phyloP scores from a whole-genome alignment of 2,888 invertebrate genomes.

The Trichopria drosophilae region DNA sequence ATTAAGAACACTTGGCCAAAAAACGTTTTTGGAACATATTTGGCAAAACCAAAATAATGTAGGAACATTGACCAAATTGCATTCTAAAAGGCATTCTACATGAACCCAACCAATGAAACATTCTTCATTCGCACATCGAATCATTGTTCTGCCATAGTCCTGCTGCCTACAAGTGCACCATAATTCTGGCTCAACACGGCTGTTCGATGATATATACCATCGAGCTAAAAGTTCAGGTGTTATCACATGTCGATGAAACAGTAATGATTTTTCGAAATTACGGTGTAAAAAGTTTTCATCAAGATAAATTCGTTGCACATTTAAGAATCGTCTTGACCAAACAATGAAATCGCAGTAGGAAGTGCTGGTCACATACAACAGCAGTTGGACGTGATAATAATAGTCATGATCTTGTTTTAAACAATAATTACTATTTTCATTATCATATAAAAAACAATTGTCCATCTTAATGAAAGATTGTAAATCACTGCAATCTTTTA shows the following conservation, averaged over 20 bases:
- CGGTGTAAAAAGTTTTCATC: background rate
- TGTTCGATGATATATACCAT: background rate
- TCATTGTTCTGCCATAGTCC: slow-evolving; percentile 5
- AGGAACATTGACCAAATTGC: too few species aligned
- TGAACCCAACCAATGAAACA: too few species aligned
- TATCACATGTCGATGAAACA: slow-evolving; percentile 1
- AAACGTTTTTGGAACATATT: too few species aligned
- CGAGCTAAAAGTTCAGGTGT: slow-evolving; percentile 4
- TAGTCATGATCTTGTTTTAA: background rate
- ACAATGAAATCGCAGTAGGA: slow-evolving; percentile 4
- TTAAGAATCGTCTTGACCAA: background rate
- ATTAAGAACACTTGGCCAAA: too few species aligned
- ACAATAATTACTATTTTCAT: background rate
- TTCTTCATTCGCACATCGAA: slow-evolving; percentile 3
- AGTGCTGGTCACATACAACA: background rate
- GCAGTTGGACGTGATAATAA: slow-evolving; percentile 10
- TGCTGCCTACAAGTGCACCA: background rate
- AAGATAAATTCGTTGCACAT: background rate
- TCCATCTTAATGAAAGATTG: background rate
- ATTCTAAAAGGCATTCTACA: too few species aligned
- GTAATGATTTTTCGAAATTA: background rate
- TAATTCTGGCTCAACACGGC: background rate
- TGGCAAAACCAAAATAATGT: too few species aligned
- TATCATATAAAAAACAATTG: background rate
- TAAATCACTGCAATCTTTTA: background rate